These are phyloP conservation scores for Eurytoma adleriae DNA, from an alignment of 2,888 invertebrate species.

Conservation along the genomic window DNA sequence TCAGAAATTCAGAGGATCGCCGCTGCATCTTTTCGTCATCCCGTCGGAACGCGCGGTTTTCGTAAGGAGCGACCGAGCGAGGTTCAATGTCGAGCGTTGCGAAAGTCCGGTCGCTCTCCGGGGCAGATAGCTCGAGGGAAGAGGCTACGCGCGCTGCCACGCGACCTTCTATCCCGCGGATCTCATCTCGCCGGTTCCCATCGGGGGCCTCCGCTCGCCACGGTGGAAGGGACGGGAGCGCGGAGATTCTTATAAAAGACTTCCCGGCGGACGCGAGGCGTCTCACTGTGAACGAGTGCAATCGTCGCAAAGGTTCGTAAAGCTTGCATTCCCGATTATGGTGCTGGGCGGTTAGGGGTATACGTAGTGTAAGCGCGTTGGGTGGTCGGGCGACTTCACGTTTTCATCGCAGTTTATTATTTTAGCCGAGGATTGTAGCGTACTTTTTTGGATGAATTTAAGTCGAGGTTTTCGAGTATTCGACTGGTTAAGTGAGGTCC, in stretches of 20 bases:
- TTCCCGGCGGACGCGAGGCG: background rate
- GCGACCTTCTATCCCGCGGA: background rate
- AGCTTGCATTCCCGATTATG: too few relatives aligned
- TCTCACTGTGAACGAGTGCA: slow-evolving; percentile 34
- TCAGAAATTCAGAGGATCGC: too few relatives aligned
- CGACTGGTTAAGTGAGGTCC: too few relatives aligned
- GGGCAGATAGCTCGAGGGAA: background rate
- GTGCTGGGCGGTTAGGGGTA: too few relatives aligned
- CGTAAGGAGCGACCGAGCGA: background rate
- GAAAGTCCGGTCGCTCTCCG: background rate
- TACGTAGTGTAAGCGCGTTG: too few relatives aligned
- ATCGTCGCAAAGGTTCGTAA: slow-evolving; percentile 40
- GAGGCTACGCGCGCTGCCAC: background rate
- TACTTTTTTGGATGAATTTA: too few relatives aligned
- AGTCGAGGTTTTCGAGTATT: too few relatives aligned
- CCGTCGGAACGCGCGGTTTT: background rate
- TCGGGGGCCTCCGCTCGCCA: background rate
- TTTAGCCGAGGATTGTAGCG: too few relatives aligned
- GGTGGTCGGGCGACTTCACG: too few relatives aligned
- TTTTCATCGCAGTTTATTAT: too few relatives aligned
- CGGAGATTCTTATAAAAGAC: slow-evolving; percentile 45
- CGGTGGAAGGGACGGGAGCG: slow-evolving; percentile 32
- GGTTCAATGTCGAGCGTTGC: slow-evolving; percentile 28
- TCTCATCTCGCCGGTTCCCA: background rate
- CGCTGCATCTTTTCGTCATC: too few relatives aligned